phyloP scores from a whole-genome alignment of 2,888 invertebrate genomes.

The Diloba caeruleocephala region DNA sequence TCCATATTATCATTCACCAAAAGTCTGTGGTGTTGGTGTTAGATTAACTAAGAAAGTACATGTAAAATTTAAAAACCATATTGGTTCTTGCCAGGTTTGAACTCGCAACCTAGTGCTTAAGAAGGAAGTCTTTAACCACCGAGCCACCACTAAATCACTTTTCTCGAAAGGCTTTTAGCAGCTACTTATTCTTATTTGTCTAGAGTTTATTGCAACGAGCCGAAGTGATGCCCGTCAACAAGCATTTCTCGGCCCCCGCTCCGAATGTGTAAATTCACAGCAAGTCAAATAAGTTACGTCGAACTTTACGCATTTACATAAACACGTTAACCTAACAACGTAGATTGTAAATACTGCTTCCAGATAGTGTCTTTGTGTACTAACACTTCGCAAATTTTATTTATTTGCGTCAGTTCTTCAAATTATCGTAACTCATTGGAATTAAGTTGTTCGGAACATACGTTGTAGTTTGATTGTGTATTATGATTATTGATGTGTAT shows the following conservation, averaged over 20 bases:
- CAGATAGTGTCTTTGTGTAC: constrained; percentile 61
- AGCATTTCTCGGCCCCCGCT: constrained; percentile 53
- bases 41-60: too few species aligned
- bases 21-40: too few species aligned
- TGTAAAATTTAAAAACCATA: too few species aligned
- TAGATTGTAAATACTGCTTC: constrained; percentile 69
- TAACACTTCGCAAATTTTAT: constrained; percentile 60
- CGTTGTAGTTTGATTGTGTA: not conserved
- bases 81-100: too few species aligned
- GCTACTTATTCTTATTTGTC: constrained; percentile 24
- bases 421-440: constrained; percentile 36
- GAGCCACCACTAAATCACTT: too few species aligned
- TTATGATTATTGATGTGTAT: too few species aligned
- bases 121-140: too few species aligned
- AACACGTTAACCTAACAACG: constrained; percentile 70
- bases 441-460: constrained; percentile 21
- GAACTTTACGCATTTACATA: constrained; percentile 78
- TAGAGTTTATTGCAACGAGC: constrained; percentile 29
- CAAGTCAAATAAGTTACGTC: constrained; percentile 73
- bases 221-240: constrained; percentile 43
- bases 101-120: too few species aligned
- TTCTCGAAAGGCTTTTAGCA: constrained; percentile 10
- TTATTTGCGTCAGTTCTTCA: constrained; percentile 49
- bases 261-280: constrained; percentile 68
- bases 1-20: too few species aligned